A percentile compares a stretch with the other conserved stretches of the same genome.
Conservation (phyloP, 2,113 vertebrate genomes). For the Laticauda colubrina region DNA sequence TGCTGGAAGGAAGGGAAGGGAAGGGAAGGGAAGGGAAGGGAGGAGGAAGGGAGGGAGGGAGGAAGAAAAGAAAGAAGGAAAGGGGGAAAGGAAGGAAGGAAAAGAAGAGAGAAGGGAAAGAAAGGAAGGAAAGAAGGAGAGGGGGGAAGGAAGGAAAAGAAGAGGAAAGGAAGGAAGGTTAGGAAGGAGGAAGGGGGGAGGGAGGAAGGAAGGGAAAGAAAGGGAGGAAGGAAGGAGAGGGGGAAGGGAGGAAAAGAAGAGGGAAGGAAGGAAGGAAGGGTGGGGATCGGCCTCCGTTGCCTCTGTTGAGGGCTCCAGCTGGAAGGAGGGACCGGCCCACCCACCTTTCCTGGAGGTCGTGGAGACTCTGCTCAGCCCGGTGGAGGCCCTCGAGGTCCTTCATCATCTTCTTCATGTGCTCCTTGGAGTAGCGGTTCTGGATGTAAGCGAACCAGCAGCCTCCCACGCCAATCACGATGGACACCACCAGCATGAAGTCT, state of each 20-base stretch:
- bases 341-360: conserved; percentile 95
- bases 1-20: no score
- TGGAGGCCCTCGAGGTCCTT: conserved; percentile 96
- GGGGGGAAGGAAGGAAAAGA: no score
- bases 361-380: conserved; percentile 92
- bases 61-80: background rate
- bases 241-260: background rate
- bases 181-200: background rate
- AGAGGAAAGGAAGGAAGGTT: no score
- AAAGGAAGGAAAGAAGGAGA: background rate
- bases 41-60: no score
- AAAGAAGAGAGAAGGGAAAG: no score
- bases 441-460: conserved; percentile 99
- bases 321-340: conserved; percentile 53
- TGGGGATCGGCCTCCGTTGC: no score
- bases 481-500: conserved; percentile 98
- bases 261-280: no score
- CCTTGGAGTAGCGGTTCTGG: conserved; percentile 97
- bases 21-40: no score
- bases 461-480: conserved; percentile 96
- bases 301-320: background rate
- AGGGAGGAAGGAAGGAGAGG: background rate
- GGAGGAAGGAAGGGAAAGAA: background rate
- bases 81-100: background rate
- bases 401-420: conserved; percentile 99